Evolutionary conservation across 2,888 invertebrate genomes (phyloP).

Genomic region (Phasia obesa): DNA sequence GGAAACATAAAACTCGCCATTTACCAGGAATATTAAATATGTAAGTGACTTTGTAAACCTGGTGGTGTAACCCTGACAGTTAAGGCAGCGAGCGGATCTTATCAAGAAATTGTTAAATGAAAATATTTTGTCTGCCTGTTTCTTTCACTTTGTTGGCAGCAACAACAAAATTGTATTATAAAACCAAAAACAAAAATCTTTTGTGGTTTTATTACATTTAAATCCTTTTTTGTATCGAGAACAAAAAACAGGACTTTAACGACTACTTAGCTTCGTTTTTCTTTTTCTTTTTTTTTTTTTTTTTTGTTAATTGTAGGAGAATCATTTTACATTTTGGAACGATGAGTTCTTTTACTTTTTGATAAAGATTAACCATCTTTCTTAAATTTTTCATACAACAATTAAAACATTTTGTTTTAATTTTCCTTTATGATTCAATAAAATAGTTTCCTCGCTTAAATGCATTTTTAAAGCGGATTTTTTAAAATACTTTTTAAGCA

Average conservation of each 20-base stretch:
- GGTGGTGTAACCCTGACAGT: conserved; percentile 33
- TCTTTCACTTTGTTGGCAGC: no score
- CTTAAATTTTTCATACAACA: conserved; percentile 39
- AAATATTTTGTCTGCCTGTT: conserved; percentile 60
- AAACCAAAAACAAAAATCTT: conserved; percentile 35
- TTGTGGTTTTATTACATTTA: conserved; percentile 65
- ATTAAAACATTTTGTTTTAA: conserved; percentile 63
- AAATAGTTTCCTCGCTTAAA: not conserved
- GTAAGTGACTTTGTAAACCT: conserved; percentile 35
- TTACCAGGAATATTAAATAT: conserved; percentile 16
- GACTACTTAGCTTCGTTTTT: conserved; percentile 24
- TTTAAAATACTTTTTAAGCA: conserved; percentile 13
- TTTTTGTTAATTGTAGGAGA: conserved; percentile 58
- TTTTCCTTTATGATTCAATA: conserved; percentile 2
- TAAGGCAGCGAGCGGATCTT: conserved; percentile 45
- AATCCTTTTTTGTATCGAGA: conserved; percentile 38
- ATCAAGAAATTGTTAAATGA: conserved; percentile 66
- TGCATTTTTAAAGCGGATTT: conserved; percentile 43
- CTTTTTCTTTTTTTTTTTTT: no score
- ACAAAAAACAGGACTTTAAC: conserved; percentile 45
- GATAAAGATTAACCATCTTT: conserved; percentile 53
- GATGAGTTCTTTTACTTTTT: conserved; percentile 21
- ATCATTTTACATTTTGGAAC: conserved; percentile 58
- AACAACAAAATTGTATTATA: no score
- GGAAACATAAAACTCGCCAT: conserved; percentile 28